Evolutionary conservation across 2,888 invertebrate genomes (phyloP), one percentile per base, ranked within the genome.

Genomic region (Perithous albicinctus): DNA sequence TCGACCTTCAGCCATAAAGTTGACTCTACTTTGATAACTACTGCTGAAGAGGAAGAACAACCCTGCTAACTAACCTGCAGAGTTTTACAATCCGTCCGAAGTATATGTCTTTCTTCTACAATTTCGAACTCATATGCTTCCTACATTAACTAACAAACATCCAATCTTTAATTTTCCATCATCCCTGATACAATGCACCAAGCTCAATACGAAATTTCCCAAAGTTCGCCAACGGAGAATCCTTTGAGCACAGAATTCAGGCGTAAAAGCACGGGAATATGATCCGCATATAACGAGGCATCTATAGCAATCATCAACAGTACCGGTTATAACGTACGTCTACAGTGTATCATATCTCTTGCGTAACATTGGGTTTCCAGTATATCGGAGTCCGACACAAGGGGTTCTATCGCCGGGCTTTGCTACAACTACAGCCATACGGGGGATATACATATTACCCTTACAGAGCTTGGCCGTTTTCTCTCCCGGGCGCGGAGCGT

Each of bases 211-310:
- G 2, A 29, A 66, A 66, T 48, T 66, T 15, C 32, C n/a, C 29
- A n/a, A 18, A 32, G 5, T 48, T 2, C 29, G 18, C 3, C 10
- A 48, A n/a, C 10, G 8, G 2, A 8, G 46, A 23, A 63, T 63
- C 63, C 38, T 64, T 63, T 74, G 63, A 75, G 59, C 32, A 6
- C 7, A 10, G 26, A 67, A 35, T 59, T 54, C 23, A 54, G 35
- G 29, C 63, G 15, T 35, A 54, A 70, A 78, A 78, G 29, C 64
- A 12, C 2, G 35, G 20, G 64, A 51, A 51, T 67, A 48, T 48
- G 63, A 79, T 67, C 38, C 26, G 41, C 23, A 12, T 23, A 38
- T 54, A 56, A 61, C 35, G 73, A 74, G 51, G 26, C 61, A 74
- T 61, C 20, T 10, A 7, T 32, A 56, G n/a, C 4, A 5, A n/a